phyloP scores from a whole-genome alignment of 2,888 invertebrate species.

The Heliconius sara region DNA sequence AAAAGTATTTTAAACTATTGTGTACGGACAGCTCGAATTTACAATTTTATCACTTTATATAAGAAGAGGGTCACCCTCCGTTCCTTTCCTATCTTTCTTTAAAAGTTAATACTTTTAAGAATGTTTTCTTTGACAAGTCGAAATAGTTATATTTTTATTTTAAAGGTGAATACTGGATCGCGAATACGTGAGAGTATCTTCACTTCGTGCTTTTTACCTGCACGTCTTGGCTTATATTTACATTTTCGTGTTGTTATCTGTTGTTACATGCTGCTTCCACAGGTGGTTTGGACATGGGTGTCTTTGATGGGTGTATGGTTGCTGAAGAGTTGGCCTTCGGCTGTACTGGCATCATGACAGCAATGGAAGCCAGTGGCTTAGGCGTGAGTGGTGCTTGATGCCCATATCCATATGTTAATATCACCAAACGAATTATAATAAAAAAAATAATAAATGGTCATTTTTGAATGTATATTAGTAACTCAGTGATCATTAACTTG shows the following conservation, averaged over 20 bases:
- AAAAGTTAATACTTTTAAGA: no score
- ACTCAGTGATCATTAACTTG: background rate
- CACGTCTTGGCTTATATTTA: background rate
- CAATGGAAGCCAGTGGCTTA: slow-evolving; percentile 93
- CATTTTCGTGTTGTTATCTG: background rate
- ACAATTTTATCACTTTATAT: no score
- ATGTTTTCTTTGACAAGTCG: background rate
- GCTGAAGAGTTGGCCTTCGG: slow-evolving; percentile 96
- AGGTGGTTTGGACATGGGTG: slow-evolving; percentile 91
- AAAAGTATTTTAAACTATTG: no score
- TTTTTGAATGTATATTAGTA: background rate
- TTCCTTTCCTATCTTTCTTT: no score
- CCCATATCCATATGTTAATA: background rate
- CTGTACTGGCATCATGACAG: slow-evolving; percentile 96
- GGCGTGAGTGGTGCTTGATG: slow-evolving; percentile 84
- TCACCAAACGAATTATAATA: background rate
- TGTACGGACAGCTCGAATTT: no score
- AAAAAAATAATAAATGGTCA: background rate
- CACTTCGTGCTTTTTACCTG: background rate
- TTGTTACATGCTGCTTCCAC: slow-evolving; percentile 49
- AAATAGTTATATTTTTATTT: background rate
- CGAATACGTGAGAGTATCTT: background rate
- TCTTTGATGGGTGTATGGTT: slow-evolving; percentile 91
- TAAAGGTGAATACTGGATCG: background rate
- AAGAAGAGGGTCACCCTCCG: no score